A percentile compares a stretch with the other conserved stretches of the same genome.
These are phyloP conservation scores for Papilio helenus DNA, from an alignment of 1,140 invertebrate genomes.

Conservation along the genomic window DNA sequence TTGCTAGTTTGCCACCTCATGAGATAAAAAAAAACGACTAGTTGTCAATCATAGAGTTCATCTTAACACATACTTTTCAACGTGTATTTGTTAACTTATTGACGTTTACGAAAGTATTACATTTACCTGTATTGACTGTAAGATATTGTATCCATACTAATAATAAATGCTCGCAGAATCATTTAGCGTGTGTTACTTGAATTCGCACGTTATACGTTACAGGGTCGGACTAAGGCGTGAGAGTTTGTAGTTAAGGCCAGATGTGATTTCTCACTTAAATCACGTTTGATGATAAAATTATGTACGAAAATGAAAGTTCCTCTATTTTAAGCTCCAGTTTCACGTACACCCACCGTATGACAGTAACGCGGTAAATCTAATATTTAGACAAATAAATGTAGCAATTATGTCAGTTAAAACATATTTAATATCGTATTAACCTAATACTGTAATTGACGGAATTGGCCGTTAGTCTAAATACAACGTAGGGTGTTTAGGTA, in stretches of 20 bases:
- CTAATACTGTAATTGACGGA: not conserved
- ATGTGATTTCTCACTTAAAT: too few species aligned
- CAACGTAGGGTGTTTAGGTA: not conserved
- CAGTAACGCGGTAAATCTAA: conserved; percentile 13
- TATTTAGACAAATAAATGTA: conserved; percentile 3
- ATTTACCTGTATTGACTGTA: conserved; percentile 5
- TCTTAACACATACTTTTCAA: not conserved
- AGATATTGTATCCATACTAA: not conserved
- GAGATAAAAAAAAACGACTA: too few species aligned
- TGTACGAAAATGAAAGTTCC: not conserved
- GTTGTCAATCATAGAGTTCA: not conserved
- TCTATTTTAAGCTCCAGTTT: conserved; percentile 35
- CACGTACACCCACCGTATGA: conserved; percentile 34
- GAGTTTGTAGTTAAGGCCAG: conserved; percentile 47
- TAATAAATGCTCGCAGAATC: conserved; percentile 12
- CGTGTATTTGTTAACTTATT: not conserved
- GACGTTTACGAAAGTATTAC: not conserved
- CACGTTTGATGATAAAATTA: not conserved
- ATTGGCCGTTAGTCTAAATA: not conserved
- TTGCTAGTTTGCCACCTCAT: too few species aligned
- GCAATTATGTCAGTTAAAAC: not conserved
- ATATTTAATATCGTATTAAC: conserved; percentile 8
- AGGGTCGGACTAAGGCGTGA: conserved; percentile 65
- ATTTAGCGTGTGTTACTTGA: not conserved
- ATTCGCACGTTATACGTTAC: conserved; percentile 51